Evolutionary conservation across 2,888 invertebrate genomes (phyloP).

Genomic region (Apocheima hispidaria): DNA sequence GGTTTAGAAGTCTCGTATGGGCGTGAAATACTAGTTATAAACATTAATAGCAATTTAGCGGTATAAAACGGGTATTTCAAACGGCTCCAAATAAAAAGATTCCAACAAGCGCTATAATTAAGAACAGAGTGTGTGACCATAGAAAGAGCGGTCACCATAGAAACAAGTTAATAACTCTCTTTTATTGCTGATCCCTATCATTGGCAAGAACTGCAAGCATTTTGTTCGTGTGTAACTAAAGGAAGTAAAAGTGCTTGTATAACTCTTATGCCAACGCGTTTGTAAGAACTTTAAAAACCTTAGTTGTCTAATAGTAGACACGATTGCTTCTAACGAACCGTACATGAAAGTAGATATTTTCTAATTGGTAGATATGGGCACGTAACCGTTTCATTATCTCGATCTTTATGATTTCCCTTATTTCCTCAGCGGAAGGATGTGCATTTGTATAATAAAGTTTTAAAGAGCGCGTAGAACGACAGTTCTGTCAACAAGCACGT

Average conservation of each 20-base stretch:
- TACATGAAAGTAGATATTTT: conserved; percentile 7
- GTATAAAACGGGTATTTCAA: not conserved
- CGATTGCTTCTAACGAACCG: conserved; percentile 16
- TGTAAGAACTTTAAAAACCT: conserved; percentile 36
- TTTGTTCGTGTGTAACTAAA: conserved; percentile 54
- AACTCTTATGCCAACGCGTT: conserved; percentile 41
- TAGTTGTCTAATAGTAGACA: conserved; percentile 38
- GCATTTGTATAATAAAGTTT: not conserved
- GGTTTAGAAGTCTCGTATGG: too few relatives aligned
- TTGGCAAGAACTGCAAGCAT: conserved; percentile 54
- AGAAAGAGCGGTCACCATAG: conserved; percentile 22
- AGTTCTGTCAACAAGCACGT: not conserved
- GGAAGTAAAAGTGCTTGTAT: conserved; percentile 57
- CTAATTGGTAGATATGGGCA: conserved; percentile 13
- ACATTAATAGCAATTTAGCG: too few relatives aligned
- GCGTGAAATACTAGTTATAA: too few relatives aligned
- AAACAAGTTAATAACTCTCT: conserved; percentile 46
- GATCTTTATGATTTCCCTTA: not conserved
- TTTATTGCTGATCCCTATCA: conserved; percentile 59
- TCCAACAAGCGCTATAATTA: conserved; percentile 4
- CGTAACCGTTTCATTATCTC: conserved; percentile 1
- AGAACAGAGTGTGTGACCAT: conserved; percentile 20
- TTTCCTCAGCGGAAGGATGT: not conserved
- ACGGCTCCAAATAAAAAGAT: not conserved
- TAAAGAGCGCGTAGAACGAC: not conserved